A percentile compares a stretch with the other conserved stretches of the same genome.
These are phyloP conservation scores for Leucosticte australis DNA, from an alignment of 2,113 vertebrate genomes.

Conservation along the genomic window DNA sequence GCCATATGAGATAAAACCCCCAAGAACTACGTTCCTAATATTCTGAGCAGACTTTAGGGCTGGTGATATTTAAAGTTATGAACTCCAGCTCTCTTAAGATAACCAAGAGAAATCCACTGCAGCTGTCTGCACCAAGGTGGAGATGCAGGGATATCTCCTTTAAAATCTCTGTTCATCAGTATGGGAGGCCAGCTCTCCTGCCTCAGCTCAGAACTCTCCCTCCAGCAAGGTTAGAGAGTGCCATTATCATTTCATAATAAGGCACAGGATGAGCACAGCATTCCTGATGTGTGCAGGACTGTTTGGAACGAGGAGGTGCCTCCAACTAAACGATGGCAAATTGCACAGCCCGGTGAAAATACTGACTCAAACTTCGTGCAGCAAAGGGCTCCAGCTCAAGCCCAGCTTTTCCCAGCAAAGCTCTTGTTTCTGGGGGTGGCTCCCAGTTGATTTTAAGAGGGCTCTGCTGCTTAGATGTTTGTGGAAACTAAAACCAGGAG, in stretches of 20 bases:
- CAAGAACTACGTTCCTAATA: not conserved
- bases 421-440: not conserved
- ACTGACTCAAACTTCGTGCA: not conserved
- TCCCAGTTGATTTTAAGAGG: not conserved
- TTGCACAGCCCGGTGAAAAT: not conserved
- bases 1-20: not conserved
- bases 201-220: not conserved
- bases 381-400: not conserved
- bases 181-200: not conserved
- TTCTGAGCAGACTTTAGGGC: not conserved
- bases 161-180: not conserved
- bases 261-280: not conserved
- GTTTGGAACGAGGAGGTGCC: not conserved
- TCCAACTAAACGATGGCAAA: not conserved
- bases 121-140: not conserved
- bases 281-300: not conserved
- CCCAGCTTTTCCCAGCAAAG: not conserved
- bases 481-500: not conserved
- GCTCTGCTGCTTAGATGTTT: not conserved
- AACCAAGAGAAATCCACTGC: not conserved
- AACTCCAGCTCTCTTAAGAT: not conserved
- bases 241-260: slow-evolving; percentile 6
- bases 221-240: slow-evolving; percentile 32
- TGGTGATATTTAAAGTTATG: not conserved
- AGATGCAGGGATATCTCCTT: not conserved